A percentile compares a stretch with the other conserved stretches of the same genome.
These are phyloP conservation scores for Sycophila sp. DNA, from an alignment of 1,140 invertebrate genomes.

Conservation along the genomic window DNA sequence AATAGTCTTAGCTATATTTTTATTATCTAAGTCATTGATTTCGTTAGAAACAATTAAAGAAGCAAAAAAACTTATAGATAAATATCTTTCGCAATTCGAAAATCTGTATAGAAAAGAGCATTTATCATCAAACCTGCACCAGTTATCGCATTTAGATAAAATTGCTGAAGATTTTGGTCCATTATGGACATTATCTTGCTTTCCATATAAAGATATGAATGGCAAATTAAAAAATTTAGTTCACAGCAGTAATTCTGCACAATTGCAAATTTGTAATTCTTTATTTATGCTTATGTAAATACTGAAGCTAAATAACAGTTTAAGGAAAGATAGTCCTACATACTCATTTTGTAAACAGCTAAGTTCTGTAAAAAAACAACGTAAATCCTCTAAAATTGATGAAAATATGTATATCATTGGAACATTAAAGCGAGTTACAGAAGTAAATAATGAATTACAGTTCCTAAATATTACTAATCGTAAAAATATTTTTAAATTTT, in stretches of 20 bases:
- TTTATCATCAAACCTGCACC: neutral
- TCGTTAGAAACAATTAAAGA: neutral
- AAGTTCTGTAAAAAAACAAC: neutral
- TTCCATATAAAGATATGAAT: slow-evolving; percentile 16
- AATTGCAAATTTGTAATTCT: slow-evolving; percentile 5
- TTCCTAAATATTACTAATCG: no score
- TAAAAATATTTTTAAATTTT: no score
- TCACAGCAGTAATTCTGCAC: slow-evolving; percentile 17
- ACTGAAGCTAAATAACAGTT: neutral
- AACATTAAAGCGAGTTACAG: neutral
- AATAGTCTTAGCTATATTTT: slow-evolving; percentile 15
- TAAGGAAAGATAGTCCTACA: neutral
- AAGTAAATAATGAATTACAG: no score
- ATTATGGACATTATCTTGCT: no score
- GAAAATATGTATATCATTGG: neutral
- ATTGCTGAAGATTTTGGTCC: neutral
- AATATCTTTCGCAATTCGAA: neutral
- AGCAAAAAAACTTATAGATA: neutral
- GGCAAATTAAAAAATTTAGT: slow-evolving; percentile 20
- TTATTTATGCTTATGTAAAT: neutral
- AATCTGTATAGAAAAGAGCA: neutral
- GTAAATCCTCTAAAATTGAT: neutral
- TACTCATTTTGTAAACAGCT: neutral
- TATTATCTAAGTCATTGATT: slow-evolving; percentile 25
- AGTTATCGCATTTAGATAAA: neutral